Evolutionary conservation across 2,888 invertebrate genomes (phyloP).

Genomic region (Torymus texanus): DNA sequence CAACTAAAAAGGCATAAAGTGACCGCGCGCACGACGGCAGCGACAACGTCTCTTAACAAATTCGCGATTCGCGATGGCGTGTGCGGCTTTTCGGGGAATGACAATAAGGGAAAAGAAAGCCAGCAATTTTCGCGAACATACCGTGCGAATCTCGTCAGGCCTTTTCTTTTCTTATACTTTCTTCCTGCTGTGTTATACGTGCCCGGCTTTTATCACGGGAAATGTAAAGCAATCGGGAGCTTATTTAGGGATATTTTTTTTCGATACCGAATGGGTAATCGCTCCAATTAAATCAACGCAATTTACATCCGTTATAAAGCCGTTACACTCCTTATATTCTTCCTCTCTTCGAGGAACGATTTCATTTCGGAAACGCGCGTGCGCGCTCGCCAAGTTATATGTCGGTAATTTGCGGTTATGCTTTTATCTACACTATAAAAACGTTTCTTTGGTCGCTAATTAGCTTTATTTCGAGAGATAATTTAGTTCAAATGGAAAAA

Average conservation of each 20-base stretch:
- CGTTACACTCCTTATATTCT: no score
- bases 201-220: slow-evolving; percentile 10
- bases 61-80: slow-evolving; percentile 27
- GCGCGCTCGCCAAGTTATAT: no score
- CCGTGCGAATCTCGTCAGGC: slow-evolving; percentile 3
- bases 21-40: not conserved
- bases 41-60: slow-evolving; percentile 40
- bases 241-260: slow-evolving; percentile 24
- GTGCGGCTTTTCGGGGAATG: slow-evolving; percentile 34
- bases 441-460: no score
- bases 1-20: slow-evolving; percentile 41
- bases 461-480: no score
- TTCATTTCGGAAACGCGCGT: not conserved
- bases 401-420: no score
- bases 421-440: no score
- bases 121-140: slow-evolving; percentile 6
- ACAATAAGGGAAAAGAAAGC: slow-evolving; percentile 44
- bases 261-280: not conserved
- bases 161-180: slow-evolving; percentile 22
- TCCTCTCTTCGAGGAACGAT: not conserved
- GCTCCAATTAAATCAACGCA: slow-evolving; percentile 3
- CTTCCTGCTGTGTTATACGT: slow-evolving; percentile 8
- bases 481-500: no score
- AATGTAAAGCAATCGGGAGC: slow-evolving; percentile 25
- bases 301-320: no score